phyloP scores from a whole-genome alignment of 2,113 vertebrate species.

The Chloropsis hardwickii region DNA sequence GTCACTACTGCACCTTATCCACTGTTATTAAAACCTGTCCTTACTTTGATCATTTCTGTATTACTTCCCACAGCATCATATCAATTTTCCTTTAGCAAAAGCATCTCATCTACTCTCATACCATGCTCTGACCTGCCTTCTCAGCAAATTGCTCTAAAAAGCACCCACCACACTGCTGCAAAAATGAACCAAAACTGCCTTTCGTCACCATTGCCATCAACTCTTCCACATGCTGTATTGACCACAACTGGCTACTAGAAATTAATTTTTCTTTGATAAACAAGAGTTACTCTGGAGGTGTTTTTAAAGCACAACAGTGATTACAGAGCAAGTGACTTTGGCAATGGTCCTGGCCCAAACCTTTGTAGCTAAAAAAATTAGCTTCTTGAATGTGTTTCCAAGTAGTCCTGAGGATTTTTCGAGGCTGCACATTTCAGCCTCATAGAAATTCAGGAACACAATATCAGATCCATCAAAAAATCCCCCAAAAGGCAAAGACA shows the following conservation, averaged over 20 bases:
- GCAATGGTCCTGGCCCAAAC: background rate
- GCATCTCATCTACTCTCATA: background rate
- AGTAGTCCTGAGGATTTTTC: background rate
- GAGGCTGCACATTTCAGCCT: background rate
- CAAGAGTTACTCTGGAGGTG: background rate
- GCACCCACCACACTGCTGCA: background rate
- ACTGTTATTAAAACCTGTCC: background rate
- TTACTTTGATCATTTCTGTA: background rate
- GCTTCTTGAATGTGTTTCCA: background rate
- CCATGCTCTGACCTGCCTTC: background rate
- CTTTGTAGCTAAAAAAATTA: background rate
- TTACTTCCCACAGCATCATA: background rate
- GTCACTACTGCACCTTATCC: background rate
- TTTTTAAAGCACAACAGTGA: background rate
- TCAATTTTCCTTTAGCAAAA: background rate
- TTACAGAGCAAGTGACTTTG: background rate
- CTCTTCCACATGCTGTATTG: background rate
- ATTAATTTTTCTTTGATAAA: background rate
- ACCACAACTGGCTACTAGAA: accelerated
- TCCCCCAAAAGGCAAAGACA: background rate
- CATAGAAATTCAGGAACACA: background rate
- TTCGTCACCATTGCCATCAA: background rate
- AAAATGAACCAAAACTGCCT: background rate
- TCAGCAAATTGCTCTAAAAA: background rate
- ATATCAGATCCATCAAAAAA: background rate